Evolutionary conservation across 2,888 invertebrate genomes (phyloP), one percentile per base, ranked within the genome.

Genomic region (Chalcosyrphus nemorum): DNA sequence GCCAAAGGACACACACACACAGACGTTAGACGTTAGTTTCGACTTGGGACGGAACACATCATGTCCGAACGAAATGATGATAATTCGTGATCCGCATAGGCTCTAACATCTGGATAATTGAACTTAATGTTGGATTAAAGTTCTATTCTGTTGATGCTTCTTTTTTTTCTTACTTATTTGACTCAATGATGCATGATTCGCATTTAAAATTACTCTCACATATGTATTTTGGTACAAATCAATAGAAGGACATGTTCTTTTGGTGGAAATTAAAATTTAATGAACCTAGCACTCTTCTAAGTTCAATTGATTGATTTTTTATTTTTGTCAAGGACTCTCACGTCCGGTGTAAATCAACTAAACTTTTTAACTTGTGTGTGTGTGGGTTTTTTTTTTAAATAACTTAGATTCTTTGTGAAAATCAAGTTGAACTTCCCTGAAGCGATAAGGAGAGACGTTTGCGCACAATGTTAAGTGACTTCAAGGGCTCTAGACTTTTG

Each of bases 81-180:
- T 17, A 63, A 61, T 29, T 27, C 47, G 15, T 21, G 32, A 24
- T 50, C 65, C 35, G 11, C 15, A n/a, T 6, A 35, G 47, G 21
- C 35, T 27, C 21, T 7, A 50, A 24, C 50, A 65, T 65, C 35
- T 50, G 65, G 35, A 21, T 50, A 32, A 50, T 38, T 35, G 56
- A 21, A 41, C 27, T 29, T 52, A 29, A 29, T 52, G 7, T 29
- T 29, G 9, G 29, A 5, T n/a, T 15, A n/a, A 47, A n/a, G 21
- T 47, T 21, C 2, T 38, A 13, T 38, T 38, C 38, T 38, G n/a
- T 38, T 13, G 13, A 5, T 38, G 4, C 4, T 38, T 13, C 5
- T 21, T 38, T 45, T 45, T 21, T 9, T 45, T 2, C 1, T 13
- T 6, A 15, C 13, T 45, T 19, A 19, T 45, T 17, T 41, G 2